Base-by-base conservation (phyloP, 2,113 vertebrate species). In the Cyphomyrus plagiostoma region DNA sequence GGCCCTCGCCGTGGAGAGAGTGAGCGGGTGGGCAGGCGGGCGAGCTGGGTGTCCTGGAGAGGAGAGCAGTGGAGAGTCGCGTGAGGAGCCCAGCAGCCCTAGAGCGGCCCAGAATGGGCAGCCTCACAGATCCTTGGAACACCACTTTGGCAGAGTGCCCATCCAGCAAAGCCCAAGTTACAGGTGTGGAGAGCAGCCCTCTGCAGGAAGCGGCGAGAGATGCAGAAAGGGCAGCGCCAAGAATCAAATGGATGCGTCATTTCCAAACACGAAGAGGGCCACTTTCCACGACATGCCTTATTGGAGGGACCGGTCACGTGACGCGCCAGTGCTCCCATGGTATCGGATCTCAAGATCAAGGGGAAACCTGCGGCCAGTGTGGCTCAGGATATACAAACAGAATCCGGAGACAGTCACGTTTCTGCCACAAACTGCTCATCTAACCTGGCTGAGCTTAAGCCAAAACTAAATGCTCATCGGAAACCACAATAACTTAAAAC, bases 71-170 rank as follows among this genome's bases (percentile, higher is more conserved):
- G 92, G 93, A 93, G 52, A 26, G 93, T 93, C 93, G 94, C 92
- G 92, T 94, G 93, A 93, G 93, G 92, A 93, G 94, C 93, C 93
- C 93, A 92, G 91, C 94, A 91, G 92, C 94, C 90, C 90, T 94
- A 94, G 94, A 94, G 90, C 35, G 94, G 93, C 91, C 93, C 56
- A 83, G 93, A 91, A 93, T 93, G 15, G 88, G 90, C 94, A 92
- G 93, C 92, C 90, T 91, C 90, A 89, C 90, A 93, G 93, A 93
- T 93, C 95, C 94, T 91, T 88, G 93, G 93, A 92, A 30, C 17
- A n/a, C 91, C 88, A 90, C 9, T 92, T 93, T 95, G 94, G 95
- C 94, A 94, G 91, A 89, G 89, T 0, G 17, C 35, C 70, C 30
- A 30, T 77, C 70, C 30, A 77, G 30, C 58, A 95, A 94, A 93